Conservation (phyloP, 92 coral and sea anemone genomes). For the Phymanthus crucifer region DNA sequence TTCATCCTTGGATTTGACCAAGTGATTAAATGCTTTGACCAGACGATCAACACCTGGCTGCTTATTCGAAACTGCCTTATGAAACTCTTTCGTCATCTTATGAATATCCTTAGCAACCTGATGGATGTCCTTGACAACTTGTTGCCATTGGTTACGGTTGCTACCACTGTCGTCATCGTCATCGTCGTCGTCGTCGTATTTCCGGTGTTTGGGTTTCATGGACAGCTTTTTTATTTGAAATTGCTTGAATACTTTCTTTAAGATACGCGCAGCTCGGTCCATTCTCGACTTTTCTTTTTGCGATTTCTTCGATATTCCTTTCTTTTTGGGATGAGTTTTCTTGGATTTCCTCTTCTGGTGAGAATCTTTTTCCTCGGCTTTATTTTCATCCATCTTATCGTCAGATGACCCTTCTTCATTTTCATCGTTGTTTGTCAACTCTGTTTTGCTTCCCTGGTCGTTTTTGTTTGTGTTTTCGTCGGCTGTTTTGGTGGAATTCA, state of each 20-base stretch:
- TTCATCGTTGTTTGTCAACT: background rate
- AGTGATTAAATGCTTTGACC: slow-evolving; percentile 29
- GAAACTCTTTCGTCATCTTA: slow-evolving; percentile 23
- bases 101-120: slow-evolving; percentile 33
- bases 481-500: background rate
- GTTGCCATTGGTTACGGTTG: slow-evolving; percentile 15
- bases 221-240: background rate
- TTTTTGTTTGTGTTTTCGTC: background rate
- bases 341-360: background rate
- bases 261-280: slow-evolving; percentile 20
- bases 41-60: slow-evolving; percentile 42
- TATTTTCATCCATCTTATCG: background rate
- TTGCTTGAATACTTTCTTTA: slow-evolving; percentile 21
- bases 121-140: slow-evolving; percentile 37
- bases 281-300: background rate
- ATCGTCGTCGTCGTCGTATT: slow-evolving; percentile 28
- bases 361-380: background rate
- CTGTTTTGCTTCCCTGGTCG: background rate
- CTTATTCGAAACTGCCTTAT: slow-evolving; percentile 3
- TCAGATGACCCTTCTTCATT: background rate
- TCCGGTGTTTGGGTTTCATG: slow-evolving; percentile 2
- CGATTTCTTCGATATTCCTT: background rate
- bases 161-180: slow-evolving; percentile 6
- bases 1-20: slow-evolving; percentile 22
- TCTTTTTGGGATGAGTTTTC: background rate